A percentile compares a stretch with the other conserved stretches of the same genome.
phyloP scores from a whole-genome alignment of 2,888 invertebrate genomes.

The Emmelina monodactyla region DNA sequence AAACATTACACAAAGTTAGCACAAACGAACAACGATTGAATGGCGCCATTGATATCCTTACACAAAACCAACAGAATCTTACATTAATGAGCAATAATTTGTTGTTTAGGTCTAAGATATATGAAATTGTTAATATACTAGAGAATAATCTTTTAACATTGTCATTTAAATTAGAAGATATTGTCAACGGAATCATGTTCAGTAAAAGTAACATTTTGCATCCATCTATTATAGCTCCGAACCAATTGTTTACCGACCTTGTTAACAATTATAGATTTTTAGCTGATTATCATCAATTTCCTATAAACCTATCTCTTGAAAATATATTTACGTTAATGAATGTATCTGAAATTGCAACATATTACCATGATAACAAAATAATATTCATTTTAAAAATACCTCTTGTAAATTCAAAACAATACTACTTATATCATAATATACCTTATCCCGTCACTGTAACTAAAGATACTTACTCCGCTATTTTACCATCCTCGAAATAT shows the following conservation, averaged over 20 bases:
- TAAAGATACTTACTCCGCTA: conserved; percentile 5
- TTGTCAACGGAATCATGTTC: conserved; percentile 3
- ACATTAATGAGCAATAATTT: conserved; percentile 1
- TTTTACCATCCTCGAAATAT: conserved; percentile 10
- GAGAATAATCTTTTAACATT: conserved; percentile 9
- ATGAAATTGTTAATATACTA: conserved; percentile 8
- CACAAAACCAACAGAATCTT: neutral
- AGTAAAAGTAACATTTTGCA: conserved; percentile 9
- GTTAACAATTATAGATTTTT: conserved; percentile 8
- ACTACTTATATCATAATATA: conserved; percentile 5
- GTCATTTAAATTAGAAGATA: conserved; percentile 11
- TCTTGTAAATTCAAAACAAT: conserved; percentile 1
- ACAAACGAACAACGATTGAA: neutral
- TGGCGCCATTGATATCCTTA: neutral
- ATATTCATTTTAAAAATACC: conserved; percentile 8
- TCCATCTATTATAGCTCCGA: conserved; percentile 9
- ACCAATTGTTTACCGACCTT: conserved; percentile 9
- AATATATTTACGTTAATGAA: conserved; percentile 10
- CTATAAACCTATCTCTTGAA: conserved; percentile 7
- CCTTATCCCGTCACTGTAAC: conserved; percentile 5
- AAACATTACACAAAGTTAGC: neutral
- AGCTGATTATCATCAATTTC: conserved; percentile 7
- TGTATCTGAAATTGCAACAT: conserved; percentile 7
- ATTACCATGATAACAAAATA: conserved; percentile 8
- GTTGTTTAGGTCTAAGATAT: conserved; percentile 4